These are phyloP conservation scores for Micromys minutus DNA, from an alignment of 2,113 vertebrate genomes.

Conservation along the genomic window DNA sequence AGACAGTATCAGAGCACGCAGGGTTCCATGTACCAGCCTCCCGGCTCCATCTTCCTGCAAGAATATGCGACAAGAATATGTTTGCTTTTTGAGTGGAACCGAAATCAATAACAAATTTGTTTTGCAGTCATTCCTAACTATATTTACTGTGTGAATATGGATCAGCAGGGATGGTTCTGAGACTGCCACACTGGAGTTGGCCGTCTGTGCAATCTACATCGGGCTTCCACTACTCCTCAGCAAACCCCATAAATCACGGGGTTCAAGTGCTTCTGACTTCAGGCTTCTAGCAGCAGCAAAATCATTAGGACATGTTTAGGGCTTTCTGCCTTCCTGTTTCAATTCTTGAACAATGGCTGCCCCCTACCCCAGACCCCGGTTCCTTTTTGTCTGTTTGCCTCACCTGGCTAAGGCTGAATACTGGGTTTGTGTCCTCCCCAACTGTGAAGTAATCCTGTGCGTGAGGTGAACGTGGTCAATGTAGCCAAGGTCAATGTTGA, in stretches of 20 bases:
- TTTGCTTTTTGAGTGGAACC: conserved; percentile 52
- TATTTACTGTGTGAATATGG: conserved; percentile 47
- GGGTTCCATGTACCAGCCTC: background rate
- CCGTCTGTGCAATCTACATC: background rate
- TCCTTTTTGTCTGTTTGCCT: background rate
- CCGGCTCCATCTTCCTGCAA: background rate
- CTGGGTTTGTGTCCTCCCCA: background rate
- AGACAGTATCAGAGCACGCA: background rate
- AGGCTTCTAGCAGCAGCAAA: background rate
- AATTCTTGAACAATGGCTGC: background rate
- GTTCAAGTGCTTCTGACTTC: background rate
- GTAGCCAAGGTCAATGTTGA: background rate
- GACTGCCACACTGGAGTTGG: background rate
- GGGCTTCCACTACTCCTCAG: background rate
- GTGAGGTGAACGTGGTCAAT: background rate
- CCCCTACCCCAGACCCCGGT: background rate
- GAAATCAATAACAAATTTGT: conserved; percentile 62
- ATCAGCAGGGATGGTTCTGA: background rate
- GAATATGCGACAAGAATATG: background rate
- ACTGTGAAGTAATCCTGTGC: background rate
- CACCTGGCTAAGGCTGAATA: background rate
- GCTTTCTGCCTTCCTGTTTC: background rate
- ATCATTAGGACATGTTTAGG: background rate
- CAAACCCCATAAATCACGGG: background rate
- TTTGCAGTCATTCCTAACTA: conserved; percentile 46